Evolutionary conservation across 2,113 vertebrate genomes (phyloP).

Genomic region (Ophiodon elongatus): DNA sequence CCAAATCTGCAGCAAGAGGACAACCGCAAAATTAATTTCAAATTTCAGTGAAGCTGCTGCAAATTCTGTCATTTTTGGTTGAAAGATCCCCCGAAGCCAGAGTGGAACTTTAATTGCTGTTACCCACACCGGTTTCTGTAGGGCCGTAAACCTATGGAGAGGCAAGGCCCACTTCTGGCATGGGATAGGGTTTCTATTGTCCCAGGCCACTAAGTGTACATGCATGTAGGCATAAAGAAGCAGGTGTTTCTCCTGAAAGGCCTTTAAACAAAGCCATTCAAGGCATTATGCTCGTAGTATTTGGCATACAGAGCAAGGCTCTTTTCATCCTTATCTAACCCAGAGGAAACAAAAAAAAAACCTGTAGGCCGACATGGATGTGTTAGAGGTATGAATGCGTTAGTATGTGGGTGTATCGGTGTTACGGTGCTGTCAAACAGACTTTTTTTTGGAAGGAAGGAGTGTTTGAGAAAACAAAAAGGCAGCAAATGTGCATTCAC

Average conservation of each 20-base stretch:
- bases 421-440: conserved; percentile 13
- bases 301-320: conserved; percentile 9
- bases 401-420: conserved; percentile 32
- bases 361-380: conserved; percentile 14
- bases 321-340: conserved; percentile 27
- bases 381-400: conserved; percentile 39
- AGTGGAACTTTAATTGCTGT: neutral
- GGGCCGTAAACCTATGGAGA: conserved; percentile 1
- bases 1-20: neutral
- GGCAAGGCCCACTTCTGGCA: neutral
- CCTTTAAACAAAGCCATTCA: conserved; percentile 47
- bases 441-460: neutral
- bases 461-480: conserved; percentile 8
- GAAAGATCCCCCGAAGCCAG: neutral
- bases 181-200: conserved; percentile 28
- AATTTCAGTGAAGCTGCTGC: neutral
- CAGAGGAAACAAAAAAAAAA: conserved; percentile 12
- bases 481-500: neutral
- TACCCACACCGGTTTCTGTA: neutral
- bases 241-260: conserved; percentile 57
- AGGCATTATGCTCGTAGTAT: conserved; percentile 32
- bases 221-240: conserved; percentile 30
- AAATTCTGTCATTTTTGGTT: neutral
- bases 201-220: conserved; percentile 20
- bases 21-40: neutral